Evolutionary conservation across 2,797 vertebrate genomes (phyloP).

Genomic region (Manis javanica): DNA sequence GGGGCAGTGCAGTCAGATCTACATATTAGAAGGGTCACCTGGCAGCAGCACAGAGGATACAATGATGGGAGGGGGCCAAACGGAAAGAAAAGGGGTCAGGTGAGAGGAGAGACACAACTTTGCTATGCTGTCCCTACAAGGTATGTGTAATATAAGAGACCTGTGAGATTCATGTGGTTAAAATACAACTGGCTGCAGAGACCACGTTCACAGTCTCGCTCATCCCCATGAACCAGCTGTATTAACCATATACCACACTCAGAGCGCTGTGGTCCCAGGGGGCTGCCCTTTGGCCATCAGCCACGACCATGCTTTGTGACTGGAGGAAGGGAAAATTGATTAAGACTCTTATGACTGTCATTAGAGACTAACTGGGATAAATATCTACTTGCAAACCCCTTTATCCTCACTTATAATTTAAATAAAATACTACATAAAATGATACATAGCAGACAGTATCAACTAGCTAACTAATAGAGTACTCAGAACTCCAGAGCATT

Average conservation of each 20-base stretch:
- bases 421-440: background rate
- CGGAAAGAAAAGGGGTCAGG: background rate
- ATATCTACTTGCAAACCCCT: background rate
- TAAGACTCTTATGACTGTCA: background rate
- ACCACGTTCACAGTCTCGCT: background rate
- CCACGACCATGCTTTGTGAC: background rate
- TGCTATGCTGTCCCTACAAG: background rate
- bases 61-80: background rate
- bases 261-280: background rate
- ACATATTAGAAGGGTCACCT: background rate
- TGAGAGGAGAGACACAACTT: background rate
- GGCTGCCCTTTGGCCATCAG: background rate
- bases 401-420: background rate
- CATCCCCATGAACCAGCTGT: rapidly evolving
- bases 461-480: background rate
- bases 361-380: background rate
- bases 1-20: too few species aligned
- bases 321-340: background rate
- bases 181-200: background rate
- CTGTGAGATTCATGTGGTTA: background rate
- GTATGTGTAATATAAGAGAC: background rate
- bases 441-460: background rate
- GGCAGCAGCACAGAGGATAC: background rate
- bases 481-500: background rate
- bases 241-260: background rate